Conservation (phyloP, 2,113 vertebrate genomes). For the Aix galericulata region DNA sequence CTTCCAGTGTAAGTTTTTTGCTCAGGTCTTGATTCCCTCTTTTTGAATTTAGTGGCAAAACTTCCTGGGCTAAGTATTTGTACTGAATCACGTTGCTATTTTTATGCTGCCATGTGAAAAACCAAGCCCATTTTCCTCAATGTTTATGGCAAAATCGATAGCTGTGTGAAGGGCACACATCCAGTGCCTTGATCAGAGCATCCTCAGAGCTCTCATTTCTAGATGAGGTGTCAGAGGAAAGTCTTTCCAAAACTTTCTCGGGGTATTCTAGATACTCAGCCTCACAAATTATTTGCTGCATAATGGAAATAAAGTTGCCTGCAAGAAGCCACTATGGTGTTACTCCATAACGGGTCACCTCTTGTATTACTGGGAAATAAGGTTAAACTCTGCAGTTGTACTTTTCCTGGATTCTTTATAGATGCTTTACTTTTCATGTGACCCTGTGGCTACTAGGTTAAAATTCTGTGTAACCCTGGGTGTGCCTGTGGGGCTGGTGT, state of each 20-base stretch:
- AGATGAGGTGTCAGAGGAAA: background rate
- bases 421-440: background rate
- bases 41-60: background rate
- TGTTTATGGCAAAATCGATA: background rate
- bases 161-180: background rate
- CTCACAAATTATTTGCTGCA: background rate
- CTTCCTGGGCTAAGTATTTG: background rate
- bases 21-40: background rate
- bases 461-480: background rate
- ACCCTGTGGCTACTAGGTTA: background rate
- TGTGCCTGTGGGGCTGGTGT: background rate
- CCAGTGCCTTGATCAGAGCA: background rate
- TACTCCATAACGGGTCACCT: background rate
- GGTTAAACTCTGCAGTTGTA: background rate
- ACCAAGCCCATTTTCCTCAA: accelerated
- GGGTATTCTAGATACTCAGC: background rate
- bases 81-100: background rate
- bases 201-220: background rate
- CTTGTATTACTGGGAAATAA: background rate
- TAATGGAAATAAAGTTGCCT: background rate
- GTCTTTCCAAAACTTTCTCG: background rate
- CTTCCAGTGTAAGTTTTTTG: background rate
- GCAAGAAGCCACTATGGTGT: background rate
- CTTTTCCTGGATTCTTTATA: background rate
- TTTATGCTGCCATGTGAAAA: background rate